A percentile compares a stretch with the other conserved stretches of the same genome.
Conservation (phyloP, 2,113 vertebrate genomes). For the Terrapene triunguis region DNA sequence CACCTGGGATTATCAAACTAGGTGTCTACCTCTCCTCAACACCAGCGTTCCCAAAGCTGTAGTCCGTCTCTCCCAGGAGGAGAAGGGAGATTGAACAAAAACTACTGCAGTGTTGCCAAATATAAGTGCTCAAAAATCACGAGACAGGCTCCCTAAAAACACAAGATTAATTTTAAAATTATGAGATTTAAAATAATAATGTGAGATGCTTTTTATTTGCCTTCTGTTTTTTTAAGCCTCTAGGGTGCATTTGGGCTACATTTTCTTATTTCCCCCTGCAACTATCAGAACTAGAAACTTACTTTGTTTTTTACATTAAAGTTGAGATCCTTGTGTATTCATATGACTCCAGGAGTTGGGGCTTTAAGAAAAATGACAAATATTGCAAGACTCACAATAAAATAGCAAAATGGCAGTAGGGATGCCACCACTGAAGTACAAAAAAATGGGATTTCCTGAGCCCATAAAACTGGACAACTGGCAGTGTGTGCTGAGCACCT, state of each 20-base stretch:
- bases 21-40: not conserved
- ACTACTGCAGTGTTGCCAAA: not conserved
- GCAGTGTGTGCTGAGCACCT: not conserved
- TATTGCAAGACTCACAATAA: not conserved
- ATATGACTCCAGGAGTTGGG: not conserved
- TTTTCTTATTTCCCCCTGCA: not conserved
- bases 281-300: not conserved
- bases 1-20: not conserved
- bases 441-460: not conserved
- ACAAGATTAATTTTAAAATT: not conserved
- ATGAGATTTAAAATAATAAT: not conserved
- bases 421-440: not conserved
- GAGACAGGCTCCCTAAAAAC: not conserved
- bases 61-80: not conserved
- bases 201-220: not conserved
- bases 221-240: not conserved
- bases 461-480: too few relatives aligned
- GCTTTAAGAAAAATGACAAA: not conserved
- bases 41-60: not conserved
- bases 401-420: not conserved
- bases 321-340: not conserved
- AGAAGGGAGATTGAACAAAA: not conserved
- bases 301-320: not conserved
- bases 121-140: not conserved
- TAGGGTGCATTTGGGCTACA: not conserved